phyloP scores from a whole-genome alignment of 53 echinoderm and acorn worm genomes.

The Luidia sarsii region DNA sequence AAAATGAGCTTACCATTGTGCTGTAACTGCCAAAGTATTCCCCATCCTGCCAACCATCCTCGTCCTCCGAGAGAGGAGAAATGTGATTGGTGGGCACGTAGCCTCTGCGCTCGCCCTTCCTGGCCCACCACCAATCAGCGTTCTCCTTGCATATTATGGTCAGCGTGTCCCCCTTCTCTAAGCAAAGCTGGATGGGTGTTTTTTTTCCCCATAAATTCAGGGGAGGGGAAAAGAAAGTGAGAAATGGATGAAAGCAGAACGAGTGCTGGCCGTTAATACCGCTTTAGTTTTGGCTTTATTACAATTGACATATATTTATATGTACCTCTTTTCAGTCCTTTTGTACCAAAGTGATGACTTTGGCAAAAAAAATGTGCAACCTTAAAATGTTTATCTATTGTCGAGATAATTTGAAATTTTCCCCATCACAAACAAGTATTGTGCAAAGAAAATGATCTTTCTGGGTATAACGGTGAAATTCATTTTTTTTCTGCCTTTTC shows the following conservation, averaged over 20 bases:
- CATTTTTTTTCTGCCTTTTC: too few relatives aligned
- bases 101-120: conserved; percentile 59
- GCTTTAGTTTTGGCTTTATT: not conserved
- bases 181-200: conserved; percentile 54
- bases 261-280: not conserved
- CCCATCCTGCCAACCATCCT: conserved; percentile 79
- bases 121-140: conserved; percentile 92
- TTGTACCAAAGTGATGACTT: not conserved
- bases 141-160: conserved; percentile 61
- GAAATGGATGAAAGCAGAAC: not conserved
- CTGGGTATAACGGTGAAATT: too few relatives aligned
- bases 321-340: not conserved
- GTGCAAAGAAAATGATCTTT: too few relatives aligned
- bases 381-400: too few relatives aligned
- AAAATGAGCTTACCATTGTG: conserved; percentile 41
- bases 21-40: conserved; percentile 86
- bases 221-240: not conserved
- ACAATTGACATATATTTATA: not conserved
- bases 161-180: conserved; percentile 69
- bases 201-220: not conserved
- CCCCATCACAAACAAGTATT: too few relatives aligned
- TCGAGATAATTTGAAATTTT: too few relatives aligned
- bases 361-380: not conserved
- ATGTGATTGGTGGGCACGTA: conserved; percentile 85
- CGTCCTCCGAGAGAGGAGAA: conserved; percentile 11